Evolutionary conservation across 2,797 vertebrate species (phyloP).

Genomic region (Aphelocoma californica): DNA sequence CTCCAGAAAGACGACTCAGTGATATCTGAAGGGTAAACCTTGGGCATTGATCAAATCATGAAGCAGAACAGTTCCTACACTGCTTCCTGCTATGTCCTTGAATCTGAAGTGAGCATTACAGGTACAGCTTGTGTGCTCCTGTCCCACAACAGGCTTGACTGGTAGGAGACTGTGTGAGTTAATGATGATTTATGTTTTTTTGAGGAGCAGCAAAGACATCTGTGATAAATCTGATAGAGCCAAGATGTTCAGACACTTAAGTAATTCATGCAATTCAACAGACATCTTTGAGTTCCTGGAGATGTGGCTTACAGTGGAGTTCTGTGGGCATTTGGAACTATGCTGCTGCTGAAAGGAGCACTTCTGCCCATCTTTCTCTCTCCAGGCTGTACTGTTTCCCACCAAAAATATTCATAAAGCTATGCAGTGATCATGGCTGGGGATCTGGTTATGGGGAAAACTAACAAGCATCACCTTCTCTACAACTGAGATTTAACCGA

Average conservation of each 20-base stretch:
- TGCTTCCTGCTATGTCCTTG: background rate
- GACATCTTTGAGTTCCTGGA: background rate
- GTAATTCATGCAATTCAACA: background rate
- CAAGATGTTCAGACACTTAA: background rate
- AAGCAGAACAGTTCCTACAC: background rate
- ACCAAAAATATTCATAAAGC: background rate
- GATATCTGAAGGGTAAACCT: background rate
- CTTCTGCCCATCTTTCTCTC: background rate
- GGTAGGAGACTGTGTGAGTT: background rate
- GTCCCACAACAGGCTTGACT: background rate
- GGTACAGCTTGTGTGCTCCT: background rate
- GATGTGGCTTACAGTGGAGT: background rate
- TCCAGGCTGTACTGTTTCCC: background rate
- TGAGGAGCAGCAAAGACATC: background rate
- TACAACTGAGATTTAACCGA: background rate
- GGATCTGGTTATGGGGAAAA: background rate
- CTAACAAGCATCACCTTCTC: background rate
- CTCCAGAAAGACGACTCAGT: accelerated
- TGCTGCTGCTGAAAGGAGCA: accelerated
- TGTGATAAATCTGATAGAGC: background rate
- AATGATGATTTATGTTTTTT: background rate
- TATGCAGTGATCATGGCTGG: background rate
- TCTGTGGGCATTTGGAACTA: background rate
- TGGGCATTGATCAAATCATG: background rate
- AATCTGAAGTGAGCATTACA: background rate